phyloP scores from a whole-genome alignment of 2,797 vertebrate genomes.

The Sorex maritimensis region DNA sequence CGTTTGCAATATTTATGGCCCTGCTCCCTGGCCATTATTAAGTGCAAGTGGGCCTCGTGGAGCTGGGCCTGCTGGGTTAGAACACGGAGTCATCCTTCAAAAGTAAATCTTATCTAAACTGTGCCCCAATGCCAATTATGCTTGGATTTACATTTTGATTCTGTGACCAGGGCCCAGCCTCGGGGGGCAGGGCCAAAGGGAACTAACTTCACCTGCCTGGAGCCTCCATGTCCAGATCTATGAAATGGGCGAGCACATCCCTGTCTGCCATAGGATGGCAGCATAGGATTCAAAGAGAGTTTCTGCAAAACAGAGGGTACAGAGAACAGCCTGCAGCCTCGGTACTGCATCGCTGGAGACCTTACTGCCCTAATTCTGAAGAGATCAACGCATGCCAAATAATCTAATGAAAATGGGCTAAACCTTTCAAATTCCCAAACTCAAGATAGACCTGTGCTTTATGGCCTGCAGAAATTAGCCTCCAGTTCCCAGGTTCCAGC shows the following conservation, averaged over 20 bases:
- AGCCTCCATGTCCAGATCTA: conserved; percentile 40
- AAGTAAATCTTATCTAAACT: conserved; percentile 94
- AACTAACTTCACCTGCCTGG: background rate
- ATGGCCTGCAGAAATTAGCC: background rate
- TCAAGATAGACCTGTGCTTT: background rate
- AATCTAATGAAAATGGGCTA: background rate
- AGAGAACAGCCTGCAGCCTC: too few species aligned
- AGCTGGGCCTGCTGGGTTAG: conserved; percentile 90
- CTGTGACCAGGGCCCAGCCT: background rate
- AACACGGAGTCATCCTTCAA: conserved; percentile 92
- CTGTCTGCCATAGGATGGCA: background rate
- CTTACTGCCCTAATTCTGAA: background rate
- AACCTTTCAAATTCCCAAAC: background rate
- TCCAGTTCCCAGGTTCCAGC: background rate
- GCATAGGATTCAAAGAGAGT: too few species aligned
- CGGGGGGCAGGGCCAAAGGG: background rate
- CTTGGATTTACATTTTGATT: conserved; percentile 94
- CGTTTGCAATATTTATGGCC: conserved; percentile 92
- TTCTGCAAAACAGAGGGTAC: too few species aligned
- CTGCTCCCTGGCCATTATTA: conserved; percentile 90
- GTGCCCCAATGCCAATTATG: conserved; percentile 92
- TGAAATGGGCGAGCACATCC: background rate
- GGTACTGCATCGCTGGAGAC: background rate
- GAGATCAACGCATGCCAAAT: background rate
- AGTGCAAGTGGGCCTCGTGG: conserved; percentile 89